phyloP scores from a whole-genome alignment of 2,797 vertebrate genomes.

The Macropus fuliginosus region DNA sequence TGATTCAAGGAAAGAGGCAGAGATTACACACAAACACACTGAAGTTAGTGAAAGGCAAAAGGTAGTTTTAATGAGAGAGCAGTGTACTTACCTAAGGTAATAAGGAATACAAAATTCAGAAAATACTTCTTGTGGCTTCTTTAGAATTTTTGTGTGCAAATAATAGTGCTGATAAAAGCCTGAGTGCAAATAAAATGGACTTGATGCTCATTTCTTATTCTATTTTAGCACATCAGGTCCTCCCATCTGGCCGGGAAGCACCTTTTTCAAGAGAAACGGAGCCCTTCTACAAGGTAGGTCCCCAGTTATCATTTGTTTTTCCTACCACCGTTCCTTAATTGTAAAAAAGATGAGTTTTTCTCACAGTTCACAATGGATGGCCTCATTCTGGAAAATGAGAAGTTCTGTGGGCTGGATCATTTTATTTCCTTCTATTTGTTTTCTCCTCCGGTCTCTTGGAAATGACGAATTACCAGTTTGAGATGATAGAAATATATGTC shows the following conservation, averaged over 20 bases:
- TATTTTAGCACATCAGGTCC: constrained; percentile 90
- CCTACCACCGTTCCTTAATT: background rate
- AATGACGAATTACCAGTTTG: constrained; percentile 45
- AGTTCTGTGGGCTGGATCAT: background rate
- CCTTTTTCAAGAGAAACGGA: constrained; percentile 97
- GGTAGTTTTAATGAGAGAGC: background rate
- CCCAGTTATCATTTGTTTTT: background rate
- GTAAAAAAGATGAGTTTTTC: background rate
- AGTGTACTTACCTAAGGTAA: background rate
- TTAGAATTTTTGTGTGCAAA: background rate
- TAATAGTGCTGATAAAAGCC: background rate
- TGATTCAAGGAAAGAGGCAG: background rate
- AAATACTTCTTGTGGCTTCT: background rate
- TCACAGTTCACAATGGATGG: background rate
- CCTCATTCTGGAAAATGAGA: background rate
- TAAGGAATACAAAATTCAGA: background rate
- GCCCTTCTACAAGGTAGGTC: constrained; percentile 96
- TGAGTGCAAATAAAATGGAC: constrained; percentile 7
- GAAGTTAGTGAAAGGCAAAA: background rate
- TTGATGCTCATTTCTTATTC: constrained; percentile 80
- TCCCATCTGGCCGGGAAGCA: constrained; percentile 96
- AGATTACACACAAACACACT: background rate
- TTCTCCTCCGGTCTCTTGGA: constrained; percentile 64
- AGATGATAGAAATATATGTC: constrained; percentile 69
- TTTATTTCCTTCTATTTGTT: constrained; percentile 65